These are phyloP conservation scores for Drosophila neoperkinsi DNA, from an alignment of 2,888 invertebrate genomes.

Conservation along the genomic window DNA sequence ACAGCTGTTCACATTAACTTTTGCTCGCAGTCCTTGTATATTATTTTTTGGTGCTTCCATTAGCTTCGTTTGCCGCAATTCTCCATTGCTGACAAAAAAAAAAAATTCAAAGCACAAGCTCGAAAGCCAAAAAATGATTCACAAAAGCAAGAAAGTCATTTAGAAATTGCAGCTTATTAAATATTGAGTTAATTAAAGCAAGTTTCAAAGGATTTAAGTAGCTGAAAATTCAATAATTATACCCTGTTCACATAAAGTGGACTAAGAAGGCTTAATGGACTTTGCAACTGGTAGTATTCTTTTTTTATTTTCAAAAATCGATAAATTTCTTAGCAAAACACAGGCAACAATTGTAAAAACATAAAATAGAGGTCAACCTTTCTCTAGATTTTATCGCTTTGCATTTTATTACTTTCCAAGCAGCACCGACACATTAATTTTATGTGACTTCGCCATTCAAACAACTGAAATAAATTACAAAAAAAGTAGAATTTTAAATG, in stretches of 20 bases:
- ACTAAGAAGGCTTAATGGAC: background rate
- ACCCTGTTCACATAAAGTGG: background rate
- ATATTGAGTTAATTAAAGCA: slow-evolving; percentile 65
- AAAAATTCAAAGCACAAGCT: slow-evolving; percentile 58
- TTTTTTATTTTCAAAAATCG: background rate
- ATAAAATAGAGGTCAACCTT: background rate
- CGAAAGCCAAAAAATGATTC: slow-evolving; percentile 46
- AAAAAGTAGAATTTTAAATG: background rate
- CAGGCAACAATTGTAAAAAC: background rate
- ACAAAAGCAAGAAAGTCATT: background rate
- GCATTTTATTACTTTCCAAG: background rate
- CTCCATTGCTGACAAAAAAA: slow-evolving; percentile 52
- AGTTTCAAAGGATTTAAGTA: slow-evolving; percentile 67
- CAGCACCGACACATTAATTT: background rate
- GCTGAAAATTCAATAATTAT: slow-evolving; percentile 43
- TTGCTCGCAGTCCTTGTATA: slow-evolving; percentile 27
- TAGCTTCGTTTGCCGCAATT: slow-evolving; percentile 52
- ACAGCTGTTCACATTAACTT: slow-evolving; percentile 73
- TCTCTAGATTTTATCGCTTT: background rate
- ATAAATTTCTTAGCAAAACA: background rate
- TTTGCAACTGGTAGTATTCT: background rate
- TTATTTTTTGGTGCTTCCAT: slow-evolving; percentile 43
- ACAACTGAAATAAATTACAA: background rate
- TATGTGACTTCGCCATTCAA: background rate
- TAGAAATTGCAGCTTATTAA: slow-evolving; percentile 52